Evolutionary conservation across 2,888 invertebrate species (phyloP).

Genomic region (Trichacis sp.): DNA sequence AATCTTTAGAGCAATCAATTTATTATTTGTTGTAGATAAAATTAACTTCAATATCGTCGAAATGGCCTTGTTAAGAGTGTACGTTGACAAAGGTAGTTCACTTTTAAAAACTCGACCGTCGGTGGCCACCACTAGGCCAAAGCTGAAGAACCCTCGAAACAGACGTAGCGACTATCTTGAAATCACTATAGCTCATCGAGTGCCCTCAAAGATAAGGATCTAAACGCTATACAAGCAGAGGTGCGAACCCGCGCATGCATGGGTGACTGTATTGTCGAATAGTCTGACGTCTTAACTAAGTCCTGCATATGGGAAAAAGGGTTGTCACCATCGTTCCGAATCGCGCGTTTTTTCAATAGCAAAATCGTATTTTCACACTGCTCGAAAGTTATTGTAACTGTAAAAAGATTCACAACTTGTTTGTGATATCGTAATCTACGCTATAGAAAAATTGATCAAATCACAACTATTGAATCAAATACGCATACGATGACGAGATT

Average conservation of each 20-base stretch:
- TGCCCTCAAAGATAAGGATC: constrained; percentile 68
- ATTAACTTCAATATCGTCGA: background rate
- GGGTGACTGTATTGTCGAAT: constrained; percentile 64
- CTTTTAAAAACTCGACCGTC: constrained; percentile 31
- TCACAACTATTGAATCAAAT: too few relatives aligned
- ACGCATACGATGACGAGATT: too few relatives aligned
- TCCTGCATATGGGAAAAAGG: constrained; percentile 51
- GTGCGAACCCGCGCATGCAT: constrained; percentile 67
- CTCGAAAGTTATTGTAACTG: constrained; percentile 8
- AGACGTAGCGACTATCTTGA: constrained; percentile 60
- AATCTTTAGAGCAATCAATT: too few relatives aligned
- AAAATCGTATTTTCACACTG: constrained; percentile 36
- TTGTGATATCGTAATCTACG: too few relatives aligned
- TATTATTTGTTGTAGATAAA: background rate
- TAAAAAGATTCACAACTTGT: too few relatives aligned
- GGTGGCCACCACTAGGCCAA: constrained; percentile 49
- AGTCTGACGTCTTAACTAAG: constrained; percentile 66
- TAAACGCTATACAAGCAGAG: constrained; percentile 59
- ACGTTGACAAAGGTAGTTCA: background rate
- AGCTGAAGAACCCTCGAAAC: constrained; percentile 59
- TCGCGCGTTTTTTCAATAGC: constrained; percentile 14
- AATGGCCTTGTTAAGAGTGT: background rate
- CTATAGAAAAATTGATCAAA: too few relatives aligned
- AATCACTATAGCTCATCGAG: constrained; percentile 65
- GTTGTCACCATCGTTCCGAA: constrained; percentile 18